These are phyloP conservation scores for Helicoverpa armigera DNA, from an alignment of 1,140 invertebrate species.

Conservation along the genomic window DNA sequence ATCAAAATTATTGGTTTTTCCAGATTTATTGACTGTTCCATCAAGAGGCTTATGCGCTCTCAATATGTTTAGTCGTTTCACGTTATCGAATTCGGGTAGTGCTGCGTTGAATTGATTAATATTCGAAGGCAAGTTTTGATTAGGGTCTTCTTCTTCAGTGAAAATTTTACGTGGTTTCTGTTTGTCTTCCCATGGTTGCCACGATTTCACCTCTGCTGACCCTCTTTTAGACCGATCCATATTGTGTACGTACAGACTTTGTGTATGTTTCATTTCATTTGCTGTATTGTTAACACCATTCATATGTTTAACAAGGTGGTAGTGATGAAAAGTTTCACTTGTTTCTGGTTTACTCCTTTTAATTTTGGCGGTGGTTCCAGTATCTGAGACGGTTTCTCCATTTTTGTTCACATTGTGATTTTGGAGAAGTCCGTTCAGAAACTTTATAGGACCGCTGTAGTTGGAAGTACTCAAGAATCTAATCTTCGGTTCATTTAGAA, in stretches of 20 bases:
- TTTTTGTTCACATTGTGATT: background rate
- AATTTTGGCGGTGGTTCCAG: background rate
- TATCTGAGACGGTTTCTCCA: background rate
- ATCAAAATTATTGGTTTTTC: background rate
- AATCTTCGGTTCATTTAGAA: background rate
- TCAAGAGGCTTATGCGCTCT: too few relatives aligned
- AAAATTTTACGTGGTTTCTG: background rate
- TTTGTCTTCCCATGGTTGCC: background rate
- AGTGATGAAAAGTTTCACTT: background rate
- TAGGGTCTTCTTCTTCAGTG: too few relatives aligned
- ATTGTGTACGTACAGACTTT: background rate
- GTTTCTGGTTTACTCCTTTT: background rate
- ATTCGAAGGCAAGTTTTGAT: too few relatives aligned
- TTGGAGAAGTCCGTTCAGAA: background rate
- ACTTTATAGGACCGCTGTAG: background rate
- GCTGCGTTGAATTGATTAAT: background rate
- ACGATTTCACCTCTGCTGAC: background rate
- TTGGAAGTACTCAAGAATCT: background rate
- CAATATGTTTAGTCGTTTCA: too few relatives aligned
- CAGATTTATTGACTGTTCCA: background rate
- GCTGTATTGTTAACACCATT: background rate
- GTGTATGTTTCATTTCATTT: background rate
- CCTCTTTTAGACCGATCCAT: background rate
- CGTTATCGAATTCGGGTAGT: background rate
- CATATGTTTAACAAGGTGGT: background rate